A percentile compares a stretch with the other conserved stretches of the same genome.
phyloP scores from a whole-genome alignment of 2,888 invertebrate genomes.

The Teinopalpus imperialis region DNA sequence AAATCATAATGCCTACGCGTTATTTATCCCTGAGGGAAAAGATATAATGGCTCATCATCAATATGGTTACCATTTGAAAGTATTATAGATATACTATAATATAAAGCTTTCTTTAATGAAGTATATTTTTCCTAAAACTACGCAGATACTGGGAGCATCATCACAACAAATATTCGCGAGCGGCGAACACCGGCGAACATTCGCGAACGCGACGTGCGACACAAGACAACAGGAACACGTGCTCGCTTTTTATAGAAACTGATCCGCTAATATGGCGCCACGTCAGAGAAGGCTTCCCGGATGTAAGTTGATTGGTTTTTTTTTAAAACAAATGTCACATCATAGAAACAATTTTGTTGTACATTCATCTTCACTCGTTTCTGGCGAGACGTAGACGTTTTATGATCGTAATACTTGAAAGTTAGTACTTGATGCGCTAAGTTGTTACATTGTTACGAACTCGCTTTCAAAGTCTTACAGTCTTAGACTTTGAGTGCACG shows the following conservation, averaged over 20 bases:
- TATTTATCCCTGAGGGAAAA: too few relatives aligned
- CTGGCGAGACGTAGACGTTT: slow-evolving; percentile 10
- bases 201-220: slow-evolving; percentile 81
- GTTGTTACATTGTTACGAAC: slow-evolving; percentile 8
- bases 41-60: too few relatives aligned
- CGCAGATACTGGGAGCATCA: slow-evolving; percentile 71
- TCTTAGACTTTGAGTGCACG: slow-evolving; percentile 9
- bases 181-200: slow-evolving; percentile 85
- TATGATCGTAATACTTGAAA: slow-evolving; percentile 17
- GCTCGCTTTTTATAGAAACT: slow-evolving; percentile 98
- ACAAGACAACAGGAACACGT: slow-evolving; percentile 91
- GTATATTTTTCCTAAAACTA: too few relatives aligned
- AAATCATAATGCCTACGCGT: too few relatives aligned
- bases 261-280: slow-evolving; percentile 99
- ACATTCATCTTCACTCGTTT: slow-evolving; percentile 6
- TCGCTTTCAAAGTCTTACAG: slow-evolving; percentile 2
- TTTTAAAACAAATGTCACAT: background rate
- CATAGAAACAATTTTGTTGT: slow-evolving; percentile 1
- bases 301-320: slow-evolving; percentile 79
- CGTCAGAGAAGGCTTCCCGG: slow-evolving; percentile 90
- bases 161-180: slow-evolving; percentile 89
- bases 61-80: too few relatives aligned
- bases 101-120: too few relatives aligned
- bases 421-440: slow-evolving; percentile 11
- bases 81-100: too few relatives aligned